Conservation (phyloP, 2,797 vertebrate species). For the Schizopygopsis pylzovi region DNA sequence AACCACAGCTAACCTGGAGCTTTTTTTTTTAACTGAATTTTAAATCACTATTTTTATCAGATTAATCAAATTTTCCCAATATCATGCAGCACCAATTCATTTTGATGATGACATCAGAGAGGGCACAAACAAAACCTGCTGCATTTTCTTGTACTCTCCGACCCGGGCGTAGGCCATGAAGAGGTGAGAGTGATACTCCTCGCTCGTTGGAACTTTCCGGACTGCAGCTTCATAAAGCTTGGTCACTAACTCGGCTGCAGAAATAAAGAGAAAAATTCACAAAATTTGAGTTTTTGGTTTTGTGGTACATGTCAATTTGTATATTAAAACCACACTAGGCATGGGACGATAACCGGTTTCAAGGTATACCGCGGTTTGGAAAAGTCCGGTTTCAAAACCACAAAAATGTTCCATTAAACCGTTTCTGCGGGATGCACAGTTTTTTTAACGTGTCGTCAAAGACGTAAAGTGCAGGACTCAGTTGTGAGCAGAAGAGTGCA, state of each 20-base stretch:
- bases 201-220: conserved; percentile 95
- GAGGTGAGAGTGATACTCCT: conserved; percentile 98
- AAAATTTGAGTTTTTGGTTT: too few relatives aligned
- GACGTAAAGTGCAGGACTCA: too few relatives aligned
- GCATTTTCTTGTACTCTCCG: conserved; percentile 99
- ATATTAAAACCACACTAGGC: neutral
- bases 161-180: conserved; percentile 99
- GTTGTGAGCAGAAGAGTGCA: too few relatives aligned
- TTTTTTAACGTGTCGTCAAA: too few relatives aligned
- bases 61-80: neutral
- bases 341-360: too few relatives aligned
- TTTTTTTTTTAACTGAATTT: neutral
- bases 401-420: too few relatives aligned
- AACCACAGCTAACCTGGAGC: neutral
- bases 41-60: neutral
- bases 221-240: conserved; percentile 97
- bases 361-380: too few relatives aligned
- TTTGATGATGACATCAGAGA: neutral
- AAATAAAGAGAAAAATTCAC: conserved; percentile 27
- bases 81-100: neutral
- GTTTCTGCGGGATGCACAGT: too few relatives aligned
- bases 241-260: conserved; percentile 93
- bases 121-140: conserved; percentile 83
- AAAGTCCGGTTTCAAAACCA: too few relatives aligned
- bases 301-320: neutral